Percentiles rank a stretch among this genome's conserved stretches.
Conservation (phyloP, 1,140 invertebrate genomes). For the Drosophila serrata region DNA sequence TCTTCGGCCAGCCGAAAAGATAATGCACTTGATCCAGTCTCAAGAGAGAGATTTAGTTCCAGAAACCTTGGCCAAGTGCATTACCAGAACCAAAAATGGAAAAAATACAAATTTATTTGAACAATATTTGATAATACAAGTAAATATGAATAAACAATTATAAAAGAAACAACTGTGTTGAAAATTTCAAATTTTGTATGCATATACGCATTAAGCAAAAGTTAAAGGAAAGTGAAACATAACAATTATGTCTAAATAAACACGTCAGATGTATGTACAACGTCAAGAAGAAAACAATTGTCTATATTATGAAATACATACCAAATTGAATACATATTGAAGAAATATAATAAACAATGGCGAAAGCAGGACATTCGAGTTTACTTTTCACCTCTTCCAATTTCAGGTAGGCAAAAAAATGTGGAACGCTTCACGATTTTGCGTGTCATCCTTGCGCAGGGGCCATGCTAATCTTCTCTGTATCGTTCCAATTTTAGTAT, state of each 20-base stretch:
- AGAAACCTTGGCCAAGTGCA: constrained; percentile 14
- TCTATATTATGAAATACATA: constrained; percentile 68
- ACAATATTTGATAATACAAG: constrained; percentile 9
- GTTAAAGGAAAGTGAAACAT: constrained; percentile 48
- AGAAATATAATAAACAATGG: constrained; percentile 65
- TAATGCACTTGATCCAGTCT: constrained; percentile 16
- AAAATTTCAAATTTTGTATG: constrained; percentile 76
- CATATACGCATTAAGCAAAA: constrained; percentile 54
- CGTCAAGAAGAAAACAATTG: constrained; percentile 53
- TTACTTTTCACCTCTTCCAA: not conserved
- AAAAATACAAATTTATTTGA: constrained; percentile 34
- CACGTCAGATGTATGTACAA: constrained; percentile 40
- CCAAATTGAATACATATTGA: constrained; percentile 56
- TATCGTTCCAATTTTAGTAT: constrained; percentile 95
- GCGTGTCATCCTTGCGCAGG: constrained; percentile 96
- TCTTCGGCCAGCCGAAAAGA: constrained; percentile 31
- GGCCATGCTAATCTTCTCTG: constrained; percentile 98
- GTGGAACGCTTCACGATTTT: constrained; percentile 95
- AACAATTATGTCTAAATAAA: constrained; percentile 75
- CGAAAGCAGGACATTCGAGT: constrained; percentile 45
- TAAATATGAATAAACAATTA: constrained; percentile 41
- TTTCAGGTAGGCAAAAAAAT: constrained; percentile 86
- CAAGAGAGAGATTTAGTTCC: constrained; percentile 8
- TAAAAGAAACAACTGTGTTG: constrained; percentile 68
- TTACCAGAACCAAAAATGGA: constrained; percentile 48